Evolutionary conservation across 1,140 invertebrate genomes (phyloP).

Genomic region (Drosophila willistoni): DNA sequence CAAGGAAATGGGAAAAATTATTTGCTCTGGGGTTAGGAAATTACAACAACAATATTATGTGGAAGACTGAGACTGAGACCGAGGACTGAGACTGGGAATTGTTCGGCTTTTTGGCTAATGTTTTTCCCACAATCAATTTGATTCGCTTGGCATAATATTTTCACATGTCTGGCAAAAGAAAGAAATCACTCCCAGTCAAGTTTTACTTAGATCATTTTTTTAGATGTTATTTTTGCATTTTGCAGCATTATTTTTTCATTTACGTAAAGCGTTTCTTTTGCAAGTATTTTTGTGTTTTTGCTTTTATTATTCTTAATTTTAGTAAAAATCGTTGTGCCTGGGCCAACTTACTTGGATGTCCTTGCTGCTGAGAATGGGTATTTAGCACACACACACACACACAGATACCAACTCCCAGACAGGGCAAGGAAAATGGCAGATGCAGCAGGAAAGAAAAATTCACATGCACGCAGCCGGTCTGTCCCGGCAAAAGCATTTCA

Average conservation of each 20-base stretch:
- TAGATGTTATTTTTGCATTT: slow-evolving; percentile 66
- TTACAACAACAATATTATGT: slow-evolving; percentile 15
- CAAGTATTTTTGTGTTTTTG: slow-evolving; percentile 30
- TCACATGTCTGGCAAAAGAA: slow-evolving; percentile 26
- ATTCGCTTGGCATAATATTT: slow-evolving; percentile 47
- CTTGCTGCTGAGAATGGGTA: slow-evolving; percentile 14
- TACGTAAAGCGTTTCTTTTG: slow-evolving; percentile 43
- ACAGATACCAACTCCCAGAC: slow-evolving; percentile 2
- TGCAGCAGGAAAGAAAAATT: slow-evolving; percentile 56
- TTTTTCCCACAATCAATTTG: slow-evolving; percentile 61
- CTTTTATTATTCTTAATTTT: slow-evolving; percentile 73
- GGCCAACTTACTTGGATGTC: slow-evolving; percentile 9
- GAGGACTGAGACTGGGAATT: not conserved
- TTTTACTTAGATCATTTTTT: slow-evolving; percentile 5
- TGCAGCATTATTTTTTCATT: slow-evolving; percentile 68
- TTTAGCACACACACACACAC: slow-evolving; percentile 19
- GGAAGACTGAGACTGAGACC: not conserved
- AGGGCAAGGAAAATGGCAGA: slow-evolving; percentile 49
- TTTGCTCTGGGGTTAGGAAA: not conserved
- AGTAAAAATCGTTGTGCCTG: slow-evolving; percentile 47
- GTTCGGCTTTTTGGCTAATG: slow-evolving; percentile 31
- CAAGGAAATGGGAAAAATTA: not conserved
- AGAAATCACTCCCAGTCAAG: not conserved
- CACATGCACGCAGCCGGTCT: slow-evolving; percentile 27
- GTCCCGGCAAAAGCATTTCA: slow-evolving; percentile 52